Evolutionary conservation across 1,140 invertebrate species (phyloP).

Genomic region (Pseudachorutes palmiensis): DNA sequence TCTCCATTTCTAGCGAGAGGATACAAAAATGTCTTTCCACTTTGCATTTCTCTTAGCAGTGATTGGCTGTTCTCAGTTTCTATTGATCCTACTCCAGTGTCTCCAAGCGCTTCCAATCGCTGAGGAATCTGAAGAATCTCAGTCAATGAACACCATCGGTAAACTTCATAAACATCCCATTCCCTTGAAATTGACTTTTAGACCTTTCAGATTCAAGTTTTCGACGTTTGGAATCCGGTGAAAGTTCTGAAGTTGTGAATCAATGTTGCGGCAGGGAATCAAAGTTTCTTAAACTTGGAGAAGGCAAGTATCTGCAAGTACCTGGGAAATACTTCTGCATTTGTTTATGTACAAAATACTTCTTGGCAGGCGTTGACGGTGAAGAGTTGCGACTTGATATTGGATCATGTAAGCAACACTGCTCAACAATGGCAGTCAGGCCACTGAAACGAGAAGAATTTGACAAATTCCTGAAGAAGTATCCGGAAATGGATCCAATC

Average conservation of each 20-base stretch:
- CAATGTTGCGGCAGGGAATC: constrained; percentile 32
- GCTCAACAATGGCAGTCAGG: constrained; percentile 10
- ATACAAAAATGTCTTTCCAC: background rate
- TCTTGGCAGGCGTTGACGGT: constrained; percentile 20
- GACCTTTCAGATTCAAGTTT: constrained; percentile 20
- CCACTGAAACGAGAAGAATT: constrained; percentile 35
- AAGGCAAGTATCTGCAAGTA: constrained; percentile 19
- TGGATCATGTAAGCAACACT: constrained; percentile 29
- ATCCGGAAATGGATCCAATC: constrained; percentile 33
- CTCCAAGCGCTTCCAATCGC: background rate
- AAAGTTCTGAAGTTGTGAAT: constrained; percentile 29
- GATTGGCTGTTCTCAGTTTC: background rate
- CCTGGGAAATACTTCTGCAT: background rate
- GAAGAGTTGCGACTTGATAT: constrained; percentile 26
- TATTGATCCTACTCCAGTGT: background rate
- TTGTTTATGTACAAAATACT: background rate
- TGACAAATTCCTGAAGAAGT: constrained; percentile 31
- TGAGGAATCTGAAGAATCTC: background rate
- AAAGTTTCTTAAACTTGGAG: constrained; percentile 27
- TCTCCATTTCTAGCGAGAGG: background rate
- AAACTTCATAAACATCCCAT: background rate
- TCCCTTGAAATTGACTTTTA: background rate
- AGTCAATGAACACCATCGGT: background rate
- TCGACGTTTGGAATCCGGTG: constrained; percentile 24
- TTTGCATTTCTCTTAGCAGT: background rate